Base-by-base conservation (phyloP, 2,113 vertebrate species). In the Symphodus melops region DNA sequence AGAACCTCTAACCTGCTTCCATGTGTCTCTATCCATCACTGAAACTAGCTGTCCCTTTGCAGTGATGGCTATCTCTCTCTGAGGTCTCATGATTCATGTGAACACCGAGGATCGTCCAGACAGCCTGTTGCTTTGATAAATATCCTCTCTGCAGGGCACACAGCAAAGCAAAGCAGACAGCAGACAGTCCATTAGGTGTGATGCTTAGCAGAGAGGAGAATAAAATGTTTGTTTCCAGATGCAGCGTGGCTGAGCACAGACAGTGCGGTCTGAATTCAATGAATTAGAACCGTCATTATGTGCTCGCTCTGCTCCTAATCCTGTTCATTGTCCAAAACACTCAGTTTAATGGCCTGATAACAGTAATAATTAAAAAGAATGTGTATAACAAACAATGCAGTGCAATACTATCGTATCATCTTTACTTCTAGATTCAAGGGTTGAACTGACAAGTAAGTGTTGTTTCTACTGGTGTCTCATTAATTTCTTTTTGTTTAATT, bases 171-270 rank as follows among this genome's bases (percentile, higher is more conserved):
- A n/a, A 21, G 54, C 36, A 33, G 48, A 52, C 20, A 25, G 33
- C 44, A 44, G 54, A 72, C 48, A 72, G 53, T 28, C 48, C 23
- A 70, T 70, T 77, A 77, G 60, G 23, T 65, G 68, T 52, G 57
- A 65, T 28, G 23, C 52, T n/a, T 46, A 61, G 17, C 53, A 42
- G 60, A 16, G 52, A 64, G 44, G 61, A 54, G 65, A 59, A 72
- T 78, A 60, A 65, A 70, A 70, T 62, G 53, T 52, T 54, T 17
- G n/a, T 48, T 48, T 48, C 58, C 41, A 39, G 48, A 59, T 52
- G 44, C 33, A 37, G 49, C 33, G 16, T 44, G 17, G 49, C 41
- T n/a, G 16, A 17, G 46, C 20, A 63, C 63, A 23, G 55, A 33
- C 20, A 48, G 37, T 33, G 28, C 28, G 5, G 28, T 33, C 28